Evolutionary conservation across 2,888 invertebrate species (phyloP).

Genomic region (Scaptomyza cyrtandrae): DNA sequence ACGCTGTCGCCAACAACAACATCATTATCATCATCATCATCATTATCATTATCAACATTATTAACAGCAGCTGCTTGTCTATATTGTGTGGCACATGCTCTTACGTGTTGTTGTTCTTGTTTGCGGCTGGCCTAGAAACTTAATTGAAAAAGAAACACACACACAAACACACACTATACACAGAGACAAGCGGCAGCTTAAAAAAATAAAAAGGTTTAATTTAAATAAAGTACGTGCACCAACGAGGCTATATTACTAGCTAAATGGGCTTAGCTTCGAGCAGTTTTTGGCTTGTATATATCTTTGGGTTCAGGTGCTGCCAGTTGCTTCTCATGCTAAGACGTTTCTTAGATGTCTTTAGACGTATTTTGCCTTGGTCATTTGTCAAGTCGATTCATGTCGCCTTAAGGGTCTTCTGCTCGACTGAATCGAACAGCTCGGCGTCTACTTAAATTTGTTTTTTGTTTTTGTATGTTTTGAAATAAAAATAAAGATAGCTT

Average conservation of each 20-base stretch:
- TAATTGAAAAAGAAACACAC: slow-evolving; percentile 73
- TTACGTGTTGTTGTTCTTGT: slow-evolving; percentile 36
- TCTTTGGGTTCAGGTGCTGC: slow-evolving; percentile 51
- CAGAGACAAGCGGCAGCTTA: slow-evolving; percentile 27
- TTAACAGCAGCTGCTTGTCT: slow-evolving; percentile 72
- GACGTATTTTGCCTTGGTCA: slow-evolving; percentile 24
- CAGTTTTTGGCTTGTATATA: slow-evolving; percentile 17
- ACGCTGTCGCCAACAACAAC: slow-evolving; percentile 48
- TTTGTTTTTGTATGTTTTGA: neutral
- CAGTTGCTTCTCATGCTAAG: too few relatives aligned
- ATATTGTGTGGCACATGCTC: slow-evolving; percentile 41
- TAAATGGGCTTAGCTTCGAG: slow-evolving; percentile 38
- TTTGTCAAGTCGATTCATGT: slow-evolving; percentile 37
- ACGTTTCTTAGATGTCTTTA: too few relatives aligned
- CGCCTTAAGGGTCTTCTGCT: slow-evolving; percentile 44
- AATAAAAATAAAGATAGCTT: too few relatives aligned
- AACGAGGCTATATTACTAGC: slow-evolving; percentile 32
- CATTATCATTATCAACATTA: slow-evolving; percentile 64
- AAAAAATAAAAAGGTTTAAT: slow-evolving; percentile 70
- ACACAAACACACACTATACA: slow-evolving; percentile 10
- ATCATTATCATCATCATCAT: slow-evolving; percentile 32
- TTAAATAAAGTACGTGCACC: slow-evolving; percentile 71
- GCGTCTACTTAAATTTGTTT: slow-evolving; percentile 16
- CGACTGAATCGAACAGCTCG: slow-evolving; percentile 29
- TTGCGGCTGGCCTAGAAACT: slow-evolving; percentile 74